Evolutionary conservation across 2,797 vertebrate genomes (phyloP).

Genomic region (Silurus lanzhouensis): DNA sequence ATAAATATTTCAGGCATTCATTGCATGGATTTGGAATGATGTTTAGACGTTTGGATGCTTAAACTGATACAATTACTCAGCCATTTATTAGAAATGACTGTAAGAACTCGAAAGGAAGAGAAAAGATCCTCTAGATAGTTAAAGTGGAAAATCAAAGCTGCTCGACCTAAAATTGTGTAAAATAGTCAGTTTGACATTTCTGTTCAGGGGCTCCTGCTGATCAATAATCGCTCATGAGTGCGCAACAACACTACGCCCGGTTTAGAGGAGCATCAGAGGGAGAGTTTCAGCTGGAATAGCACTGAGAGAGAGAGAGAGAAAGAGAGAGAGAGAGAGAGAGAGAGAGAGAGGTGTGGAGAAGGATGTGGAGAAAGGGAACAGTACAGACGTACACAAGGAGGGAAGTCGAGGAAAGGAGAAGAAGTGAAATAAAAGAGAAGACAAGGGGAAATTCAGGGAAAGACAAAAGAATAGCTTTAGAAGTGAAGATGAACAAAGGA

Average conservation of each 20-base stretch:
- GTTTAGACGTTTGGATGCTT: too few species aligned
- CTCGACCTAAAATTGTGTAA: slow-evolving; percentile 48
- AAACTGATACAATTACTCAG: too few species aligned
- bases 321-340: not conserved
- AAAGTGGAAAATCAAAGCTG: not conserved
- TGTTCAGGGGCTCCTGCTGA: slow-evolving; percentile 42
- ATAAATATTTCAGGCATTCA: too few species aligned
- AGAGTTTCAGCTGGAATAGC: not conserved
- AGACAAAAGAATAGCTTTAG: too few species aligned
- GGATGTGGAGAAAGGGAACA: too few species aligned
- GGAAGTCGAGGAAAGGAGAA: not conserved
- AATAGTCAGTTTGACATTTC: slow-evolving; percentile 62
- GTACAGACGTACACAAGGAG: not conserved
- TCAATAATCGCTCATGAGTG: slow-evolving; percentile 63
- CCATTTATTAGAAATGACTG: too few species aligned
- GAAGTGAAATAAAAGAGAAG: not conserved
- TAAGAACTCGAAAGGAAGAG: too few species aligned
- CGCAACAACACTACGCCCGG: slow-evolving; percentile 14
- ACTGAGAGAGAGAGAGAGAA: not conserved
- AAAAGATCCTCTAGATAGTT: not conserved
- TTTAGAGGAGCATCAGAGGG: not conserved
- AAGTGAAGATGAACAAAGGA: too few species aligned
- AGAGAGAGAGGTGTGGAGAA: not conserved
- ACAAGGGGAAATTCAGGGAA: too few species aligned
- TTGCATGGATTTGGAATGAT: too few species aligned